A percentile compares a stretch with the other conserved stretches of the same genome.
phyloP scores from a whole-genome alignment of 2,113 vertebrate species.

The Nettapus auritus region DNA sequence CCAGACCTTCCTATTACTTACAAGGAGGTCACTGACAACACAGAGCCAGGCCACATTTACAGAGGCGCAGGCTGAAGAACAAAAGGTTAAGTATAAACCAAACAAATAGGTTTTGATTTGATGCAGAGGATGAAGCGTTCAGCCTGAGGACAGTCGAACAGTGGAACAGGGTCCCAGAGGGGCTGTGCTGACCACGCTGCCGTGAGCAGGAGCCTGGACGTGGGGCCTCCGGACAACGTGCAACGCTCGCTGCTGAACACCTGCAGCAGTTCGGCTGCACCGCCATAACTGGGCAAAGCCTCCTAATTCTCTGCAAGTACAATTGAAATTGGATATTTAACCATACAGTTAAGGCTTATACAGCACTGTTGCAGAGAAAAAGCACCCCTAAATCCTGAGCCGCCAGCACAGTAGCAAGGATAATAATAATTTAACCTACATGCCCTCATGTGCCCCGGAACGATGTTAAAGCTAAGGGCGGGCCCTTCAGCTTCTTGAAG shows the following conservation, averaged over 20 bases:
- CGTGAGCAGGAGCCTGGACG: neutral
- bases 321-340: accelerated
- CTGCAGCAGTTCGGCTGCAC: neutral
- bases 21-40: neutral
- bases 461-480: too few relatives aligned
- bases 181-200: neutral
- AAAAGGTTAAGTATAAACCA: neutral
- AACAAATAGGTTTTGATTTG: neutral
- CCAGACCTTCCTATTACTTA: neutral
- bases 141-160: neutral
- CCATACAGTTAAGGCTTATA: accelerated
- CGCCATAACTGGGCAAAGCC: too few relatives aligned
- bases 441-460: too few relatives aligned
- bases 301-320: accelerated
- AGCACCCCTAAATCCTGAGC: too few relatives aligned
- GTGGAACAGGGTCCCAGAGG: neutral
- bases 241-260: neutral
- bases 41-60: neutral
- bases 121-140: accelerated
- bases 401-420: too few relatives aligned
- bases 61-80: accelerated
- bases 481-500: too few relatives aligned
- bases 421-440: too few relatives aligned
- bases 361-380: too few relatives aligned
- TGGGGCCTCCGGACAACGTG: too few relatives aligned